These are phyloP conservation scores for Simalia tracyae DNA, from an alignment of 2,797 vertebrate species.

Conservation along the genomic window DNA sequence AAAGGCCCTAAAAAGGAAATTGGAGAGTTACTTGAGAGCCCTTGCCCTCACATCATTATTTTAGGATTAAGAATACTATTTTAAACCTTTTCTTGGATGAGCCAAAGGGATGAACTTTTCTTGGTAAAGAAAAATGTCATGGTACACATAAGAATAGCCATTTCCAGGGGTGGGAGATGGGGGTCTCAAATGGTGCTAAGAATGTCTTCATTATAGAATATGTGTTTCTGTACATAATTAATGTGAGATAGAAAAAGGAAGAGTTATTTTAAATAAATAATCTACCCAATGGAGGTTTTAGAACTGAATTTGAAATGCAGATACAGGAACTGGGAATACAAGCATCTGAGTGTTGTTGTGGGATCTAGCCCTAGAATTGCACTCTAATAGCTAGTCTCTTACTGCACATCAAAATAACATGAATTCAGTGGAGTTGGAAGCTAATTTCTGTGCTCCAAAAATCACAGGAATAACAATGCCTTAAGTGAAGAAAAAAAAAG, in stretches of 20 bases:
- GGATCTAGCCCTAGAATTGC: background rate
- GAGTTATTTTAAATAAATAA: background rate
- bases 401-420: conserved; percentile 8
- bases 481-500: background rate
- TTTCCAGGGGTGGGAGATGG: background rate
- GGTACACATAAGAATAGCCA: background rate
- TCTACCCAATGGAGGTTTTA: background rate
- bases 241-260: background rate
- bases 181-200: background rate
- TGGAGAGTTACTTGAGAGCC: background rate
- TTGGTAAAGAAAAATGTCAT: background rate
- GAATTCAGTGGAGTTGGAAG: conserved; percentile 9
- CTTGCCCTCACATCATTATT: background rate
- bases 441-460: conserved; percentile 35
- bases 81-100: background rate
- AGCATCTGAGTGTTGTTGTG: conserved; percentile 8
- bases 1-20: background rate
- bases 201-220: background rate
- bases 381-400: background rate
- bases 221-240: background rate
- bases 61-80: background rate
- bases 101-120: background rate
- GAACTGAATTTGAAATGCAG: conserved; percentile 5
- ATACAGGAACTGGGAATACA: background rate
- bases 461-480: conserved; percentile 9